These are phyloP conservation scores for Prionailurus bengalensis DNA, from an alignment of 2,113 vertebrate species.

Conservation along the genomic window DNA sequence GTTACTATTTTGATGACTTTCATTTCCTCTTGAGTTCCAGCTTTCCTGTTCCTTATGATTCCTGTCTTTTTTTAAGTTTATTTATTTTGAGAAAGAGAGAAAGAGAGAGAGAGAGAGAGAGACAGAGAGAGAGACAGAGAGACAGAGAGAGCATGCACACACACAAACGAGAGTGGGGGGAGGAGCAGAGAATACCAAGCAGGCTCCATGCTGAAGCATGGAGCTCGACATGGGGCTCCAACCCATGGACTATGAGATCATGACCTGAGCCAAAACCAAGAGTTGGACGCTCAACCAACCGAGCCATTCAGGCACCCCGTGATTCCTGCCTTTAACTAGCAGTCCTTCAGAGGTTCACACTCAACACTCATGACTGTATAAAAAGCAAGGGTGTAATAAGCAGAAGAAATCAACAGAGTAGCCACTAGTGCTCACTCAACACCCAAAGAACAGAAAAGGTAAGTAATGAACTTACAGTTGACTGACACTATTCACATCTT, in stretches of 20 bases:
- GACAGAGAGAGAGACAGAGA: too few relatives aligned
- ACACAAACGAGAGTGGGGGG: too few relatives aligned
- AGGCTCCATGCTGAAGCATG: too few relatives aligned
- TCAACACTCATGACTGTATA: rapidly evolving
- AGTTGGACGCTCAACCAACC: too few relatives aligned
- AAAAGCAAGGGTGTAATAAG: neutral
- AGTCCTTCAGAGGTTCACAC: neutral
- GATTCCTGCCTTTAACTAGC: neutral
- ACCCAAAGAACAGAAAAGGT: neutral
- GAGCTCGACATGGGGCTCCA: too few relatives aligned
- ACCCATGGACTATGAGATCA: too few relatives aligned
- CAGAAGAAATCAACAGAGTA: rapidly evolving
- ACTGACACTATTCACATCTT: neutral
- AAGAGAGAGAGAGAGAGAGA: too few relatives aligned
- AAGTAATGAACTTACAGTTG: neutral
- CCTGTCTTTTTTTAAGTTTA: neutral
- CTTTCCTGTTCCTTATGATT: neutral
- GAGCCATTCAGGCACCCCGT: too few relatives aligned
- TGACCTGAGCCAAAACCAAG: too few relatives aligned
- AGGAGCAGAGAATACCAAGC: too few relatives aligned
- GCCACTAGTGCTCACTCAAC: neutral
- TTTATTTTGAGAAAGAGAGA: too few relatives aligned
- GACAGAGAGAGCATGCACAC: too few relatives aligned
- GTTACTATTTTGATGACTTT: neutral
- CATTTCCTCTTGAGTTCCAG: neutral